Evolutionary conservation across 2,888 invertebrate genomes (phyloP).

Genomic region (Agonopterix arenella): DNA sequence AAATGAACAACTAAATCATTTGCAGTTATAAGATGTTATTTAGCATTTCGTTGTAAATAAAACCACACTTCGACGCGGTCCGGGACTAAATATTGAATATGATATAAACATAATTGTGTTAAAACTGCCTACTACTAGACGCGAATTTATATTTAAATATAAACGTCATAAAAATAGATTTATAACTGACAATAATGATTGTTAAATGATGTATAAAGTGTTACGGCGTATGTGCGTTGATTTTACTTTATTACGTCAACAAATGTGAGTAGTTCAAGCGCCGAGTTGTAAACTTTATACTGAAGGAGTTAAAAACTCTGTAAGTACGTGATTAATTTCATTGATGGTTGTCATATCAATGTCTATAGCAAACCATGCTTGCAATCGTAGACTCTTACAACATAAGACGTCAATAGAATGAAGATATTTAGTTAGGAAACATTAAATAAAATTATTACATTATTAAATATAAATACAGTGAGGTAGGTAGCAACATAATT

Average conservation of each 20-base stretch:
- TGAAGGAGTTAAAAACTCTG: too few relatives aligned
- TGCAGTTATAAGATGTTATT: background rate
- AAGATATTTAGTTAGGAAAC: too few relatives aligned
- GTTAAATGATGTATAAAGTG: constrained; percentile 76
- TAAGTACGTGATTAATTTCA: too few relatives aligned
- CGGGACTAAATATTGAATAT: constrained; percentile 45
- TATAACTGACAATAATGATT: constrained; percentile 78
- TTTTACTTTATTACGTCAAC: constrained; percentile 59
- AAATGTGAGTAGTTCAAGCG: constrained; percentile 51
- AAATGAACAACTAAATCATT: background rate
- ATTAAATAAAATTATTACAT: too few relatives aligned
- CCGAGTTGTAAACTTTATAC: constrained; percentile 24
- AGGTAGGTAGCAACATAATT: too few relatives aligned
- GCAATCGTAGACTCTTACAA: too few relatives aligned
- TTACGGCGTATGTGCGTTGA: constrained; percentile 65
- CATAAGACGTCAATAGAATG: too few relatives aligned
- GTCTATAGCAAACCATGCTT: too few relatives aligned
- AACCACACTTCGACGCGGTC: constrained; percentile 40
- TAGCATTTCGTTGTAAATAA: constrained; percentile 7
- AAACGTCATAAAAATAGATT: constrained; percentile 72
- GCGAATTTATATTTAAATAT: constrained; percentile 76
- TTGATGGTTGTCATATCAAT: too few relatives aligned
- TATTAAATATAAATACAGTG: too few relatives aligned
- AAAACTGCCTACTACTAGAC: constrained; percentile 74
- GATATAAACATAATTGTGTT: constrained; percentile 61